Evolutionary conservation across 2,797 vertebrate species (phyloP), one percentile per base, ranked within the genome.

Genomic region (Bradypus variegatus): DNA sequence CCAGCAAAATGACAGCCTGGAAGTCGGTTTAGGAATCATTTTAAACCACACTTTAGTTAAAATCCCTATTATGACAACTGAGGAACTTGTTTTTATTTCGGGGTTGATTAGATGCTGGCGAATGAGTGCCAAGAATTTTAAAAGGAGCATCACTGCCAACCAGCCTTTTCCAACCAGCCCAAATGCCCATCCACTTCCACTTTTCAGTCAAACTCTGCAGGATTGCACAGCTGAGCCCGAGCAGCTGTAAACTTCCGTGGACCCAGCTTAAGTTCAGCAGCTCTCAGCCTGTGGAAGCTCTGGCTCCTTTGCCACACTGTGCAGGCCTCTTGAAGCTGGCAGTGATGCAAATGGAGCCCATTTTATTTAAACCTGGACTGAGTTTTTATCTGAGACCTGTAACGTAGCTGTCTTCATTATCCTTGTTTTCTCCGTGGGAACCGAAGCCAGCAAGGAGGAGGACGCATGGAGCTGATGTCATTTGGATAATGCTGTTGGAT

Each of bases 331-430:
- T 0, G 12, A 29, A 7, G 16, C 53, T 18, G 2, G 36, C 2
- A 58, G 11, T 0, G 3, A 23, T 0, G 15, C 1, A 0, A 2
- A 6, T 21, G 0, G 18, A 78, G n/a, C 60, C 33, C 15, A 2
- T 60, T 77, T 53, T 36, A 5, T 21, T 36, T 16, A 41, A 90
- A 7, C 25, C 25, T 13, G 65, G 78, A 18, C 6, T 33, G 19
- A 45, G 8, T 23, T 8, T 31, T 31, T 12, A 14, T 27, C 67
- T 50, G 21, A 4, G 31, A 2, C 9, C 2, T 2, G 8, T 6
- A 12, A 15, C 38, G 19, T 8, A 72, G 62, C 13, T 4, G 15
- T 23, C 5, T 76, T 16, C 1, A 11, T 15, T 2, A 9, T 2
- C 36, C 31, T 77, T 29, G 2, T 58, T 33, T 38, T 19, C 7